phyloP scores from a whole-genome alignment of 2,888 invertebrate species.

The Amaurobius ferox region DNA sequence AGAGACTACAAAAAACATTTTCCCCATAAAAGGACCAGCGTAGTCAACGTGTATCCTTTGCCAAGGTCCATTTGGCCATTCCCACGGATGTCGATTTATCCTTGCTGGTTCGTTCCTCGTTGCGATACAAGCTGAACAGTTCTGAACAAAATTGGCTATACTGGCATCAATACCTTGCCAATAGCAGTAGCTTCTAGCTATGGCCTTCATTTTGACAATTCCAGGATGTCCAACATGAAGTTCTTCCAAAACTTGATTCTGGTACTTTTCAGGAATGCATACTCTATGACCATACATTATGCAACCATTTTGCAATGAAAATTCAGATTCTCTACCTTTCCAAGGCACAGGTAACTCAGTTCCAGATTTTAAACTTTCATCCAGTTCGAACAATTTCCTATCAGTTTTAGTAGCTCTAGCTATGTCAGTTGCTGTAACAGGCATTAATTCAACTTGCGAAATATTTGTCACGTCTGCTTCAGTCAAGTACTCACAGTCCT shows the following conservation, averaged over 20 bases:
- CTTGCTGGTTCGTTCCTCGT: constrained; percentile 49
- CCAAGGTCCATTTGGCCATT: too few relatives aligned
- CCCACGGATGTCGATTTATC: constrained; percentile 53
- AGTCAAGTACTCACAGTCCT: constrained; percentile 46
- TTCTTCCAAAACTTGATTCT: constrained; percentile 27
- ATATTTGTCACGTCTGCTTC: constrained; percentile 53
- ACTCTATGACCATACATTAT: constrained; percentile 54
- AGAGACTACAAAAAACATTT: too few relatives aligned
- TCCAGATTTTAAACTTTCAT: constrained; percentile 48
- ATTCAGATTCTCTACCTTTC: constrained; percentile 52
- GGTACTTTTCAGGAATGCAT: constrained; percentile 49
- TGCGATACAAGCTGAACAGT: constrained; percentile 49
- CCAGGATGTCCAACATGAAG: constrained; percentile 50
- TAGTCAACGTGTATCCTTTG: too few relatives aligned
- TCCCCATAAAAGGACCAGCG: too few relatives aligned
- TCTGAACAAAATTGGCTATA: constrained; percentile 46
- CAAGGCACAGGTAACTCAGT: constrained; percentile 45
- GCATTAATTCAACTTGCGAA: constrained; percentile 50
- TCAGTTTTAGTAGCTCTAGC: constrained; percentile 52
- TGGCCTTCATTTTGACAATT: constrained; percentile 45
- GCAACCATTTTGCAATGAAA: constrained; percentile 52
- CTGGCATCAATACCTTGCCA: constrained; percentile 45
- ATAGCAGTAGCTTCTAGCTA: constrained; percentile 42
- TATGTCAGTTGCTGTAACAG: constrained; percentile 52
- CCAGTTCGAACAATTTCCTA: constrained; percentile 53